Base-by-base conservation (phyloP, 2,113 vertebrate species). In the Clupea harengus region DNA sequence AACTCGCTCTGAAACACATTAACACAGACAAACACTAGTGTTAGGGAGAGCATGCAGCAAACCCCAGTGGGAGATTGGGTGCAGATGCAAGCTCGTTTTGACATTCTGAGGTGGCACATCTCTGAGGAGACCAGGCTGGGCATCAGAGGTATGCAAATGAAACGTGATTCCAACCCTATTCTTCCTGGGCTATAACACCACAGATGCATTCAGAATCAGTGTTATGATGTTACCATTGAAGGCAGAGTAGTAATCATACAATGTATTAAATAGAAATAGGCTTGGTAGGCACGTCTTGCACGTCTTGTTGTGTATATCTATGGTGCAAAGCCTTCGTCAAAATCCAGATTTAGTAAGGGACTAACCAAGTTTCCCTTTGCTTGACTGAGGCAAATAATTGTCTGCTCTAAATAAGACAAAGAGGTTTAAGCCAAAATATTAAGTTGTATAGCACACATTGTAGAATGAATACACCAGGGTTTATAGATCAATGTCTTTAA, bases 1-100 rank as follows among this genome's bases (percentile, higher is more conserved):
- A 78, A 78, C 94, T 96, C 97, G 98, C 95, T 99, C 98, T 99
- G 94, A 84, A 96, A 86, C 46, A 54, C 45, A 84, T 46, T 85
- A n/a, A 57, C 52, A 52, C 47, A 86, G 39, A 80, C 81, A 87
- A 50, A 83, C 60, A 85, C 28, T 11, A 78, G 32, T 17, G 67
- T 75, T 75, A 60, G 32, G 82, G 7, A 8, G 39, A 67, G 82
- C 9, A n/a, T 83, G 82, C 39, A n/a, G n/a, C n/a, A n/a, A n/a
- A n/a, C 28, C 72, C 4, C 72, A 78, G 11, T 39, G 72, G 72
- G 72, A 39, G 28, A 45, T 64, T 10, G 18, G 39, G 46, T 83
- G 72, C 72, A 78, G 72, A 78, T 32, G 25, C 72, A 17, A 13
- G 28, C 25, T 78, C 72, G 15, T 78, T 78, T 44, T 78, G 28